Evolutionary conservation across 2,797 vertebrate species (phyloP).

Genomic region (Chiroxiphia lanceolata): DNA sequence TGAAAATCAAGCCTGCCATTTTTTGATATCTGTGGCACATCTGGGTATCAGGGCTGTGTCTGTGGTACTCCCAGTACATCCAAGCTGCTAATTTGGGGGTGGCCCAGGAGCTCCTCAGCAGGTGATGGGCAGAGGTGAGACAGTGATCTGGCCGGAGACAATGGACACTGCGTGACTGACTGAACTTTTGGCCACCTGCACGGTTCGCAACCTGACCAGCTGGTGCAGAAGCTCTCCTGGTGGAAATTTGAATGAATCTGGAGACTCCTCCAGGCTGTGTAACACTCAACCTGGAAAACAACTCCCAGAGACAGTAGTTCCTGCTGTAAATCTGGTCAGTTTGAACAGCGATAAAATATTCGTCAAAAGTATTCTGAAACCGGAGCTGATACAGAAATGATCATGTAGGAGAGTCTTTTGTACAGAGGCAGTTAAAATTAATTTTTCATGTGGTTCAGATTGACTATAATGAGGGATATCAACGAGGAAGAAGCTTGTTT

Average conservation of each 20-base stretch:
- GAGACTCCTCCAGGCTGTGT: background rate
- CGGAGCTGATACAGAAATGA: background rate
- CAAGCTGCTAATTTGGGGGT: background rate
- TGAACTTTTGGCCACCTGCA: background rate
- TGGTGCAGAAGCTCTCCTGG: fast-evolving
- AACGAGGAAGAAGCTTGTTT: background rate
- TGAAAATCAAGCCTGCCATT: background rate
- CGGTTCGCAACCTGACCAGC: background rate
- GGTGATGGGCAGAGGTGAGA: background rate
- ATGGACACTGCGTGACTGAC: background rate
- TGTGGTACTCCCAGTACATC: fast-evolving
- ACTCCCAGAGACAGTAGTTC: background rate
- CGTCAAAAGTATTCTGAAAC: background rate
- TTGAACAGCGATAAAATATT: background rate
- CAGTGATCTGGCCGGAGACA: background rate
- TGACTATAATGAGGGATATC: background rate
- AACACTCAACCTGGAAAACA: background rate
- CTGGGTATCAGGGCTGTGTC: background rate
- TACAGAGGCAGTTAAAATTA: background rate
- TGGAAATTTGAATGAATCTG: background rate
- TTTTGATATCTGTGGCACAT: background rate
- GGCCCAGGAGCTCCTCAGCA: background rate
- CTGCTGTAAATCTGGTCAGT: background rate
- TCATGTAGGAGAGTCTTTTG: background rate
- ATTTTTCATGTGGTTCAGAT: background rate